Percentiles rank a stretch among this genome's conserved stretches.
phyloP scores from a whole-genome alignment of 2,888 invertebrate species.

The Linnaemya vulpina region DNA sequence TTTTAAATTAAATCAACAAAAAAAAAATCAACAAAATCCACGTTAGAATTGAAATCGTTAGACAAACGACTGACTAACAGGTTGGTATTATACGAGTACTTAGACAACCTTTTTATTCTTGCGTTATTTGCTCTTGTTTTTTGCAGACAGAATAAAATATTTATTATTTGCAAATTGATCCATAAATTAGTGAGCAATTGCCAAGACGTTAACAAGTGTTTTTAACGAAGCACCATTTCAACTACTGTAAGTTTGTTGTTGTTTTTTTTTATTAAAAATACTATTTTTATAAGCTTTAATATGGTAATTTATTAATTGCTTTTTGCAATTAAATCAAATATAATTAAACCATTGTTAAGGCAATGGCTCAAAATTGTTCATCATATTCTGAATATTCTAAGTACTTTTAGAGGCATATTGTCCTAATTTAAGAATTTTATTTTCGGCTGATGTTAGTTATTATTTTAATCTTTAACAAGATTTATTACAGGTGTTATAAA shows the following conservation, averaged over 20 bases:
- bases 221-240: conserved; percentile 2
- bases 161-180: conserved; percentile 62
- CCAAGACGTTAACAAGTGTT: conserved; percentile 62
- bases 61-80: conserved; percentile 23
- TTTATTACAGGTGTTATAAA: too few relatives aligned
- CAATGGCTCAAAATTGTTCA: conserved; percentile 26
- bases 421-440: not conserved
- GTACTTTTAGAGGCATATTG: too few relatives aligned
- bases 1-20: conserved; percentile 32
- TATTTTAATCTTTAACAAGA: not conserved
- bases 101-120: conserved; percentile 49
- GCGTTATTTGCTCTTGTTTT: conserved; percentile 16
- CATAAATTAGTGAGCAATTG: conserved; percentile 66
- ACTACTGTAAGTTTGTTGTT: conserved; percentile 15
- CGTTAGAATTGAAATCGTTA: conserved; percentile 57
- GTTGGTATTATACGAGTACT: conserved; percentile 8
- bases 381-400: not conserved
- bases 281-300: conserved; percentile 58
- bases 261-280: conserved; percentile 25
- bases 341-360: conserved; percentile 51
- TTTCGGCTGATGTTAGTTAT: not conserved
- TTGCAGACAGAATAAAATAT: conserved; percentile 37
- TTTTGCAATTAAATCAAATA: conserved; percentile 69
- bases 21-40: conserved; percentile 21
- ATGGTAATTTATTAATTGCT: conserved; percentile 74